Evolutionary conservation across 2,888 invertebrate species (phyloP).

Genomic region (Sinopyrophorus schimmeli): DNA sequence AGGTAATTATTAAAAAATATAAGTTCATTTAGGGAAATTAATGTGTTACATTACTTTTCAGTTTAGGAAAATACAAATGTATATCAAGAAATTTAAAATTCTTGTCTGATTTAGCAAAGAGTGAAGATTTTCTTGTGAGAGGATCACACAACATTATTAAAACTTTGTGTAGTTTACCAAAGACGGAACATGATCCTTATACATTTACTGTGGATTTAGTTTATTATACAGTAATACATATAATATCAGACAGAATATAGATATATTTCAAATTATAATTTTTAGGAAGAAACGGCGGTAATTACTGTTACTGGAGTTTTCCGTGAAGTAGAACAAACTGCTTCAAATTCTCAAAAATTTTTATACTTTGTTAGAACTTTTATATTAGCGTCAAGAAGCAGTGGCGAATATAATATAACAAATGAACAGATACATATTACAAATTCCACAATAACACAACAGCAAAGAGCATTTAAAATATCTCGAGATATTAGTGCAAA

Average conservation of each 20-base stretch:
- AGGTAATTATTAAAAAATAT: conserved; percentile 45
- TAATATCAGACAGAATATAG: not conserved
- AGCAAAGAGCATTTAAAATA: conserved; percentile 42
- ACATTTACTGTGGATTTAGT: conserved; percentile 71
- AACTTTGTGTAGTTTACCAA: conserved; percentile 59
- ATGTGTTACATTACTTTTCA: conserved; percentile 38
- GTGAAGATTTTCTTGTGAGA: conserved; percentile 42
- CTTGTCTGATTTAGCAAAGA: conserved; percentile 50
- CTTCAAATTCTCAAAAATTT: conserved; percentile 58
- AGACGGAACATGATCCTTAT: conserved; percentile 65
- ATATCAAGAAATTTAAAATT: conserved; percentile 58
- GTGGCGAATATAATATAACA: conserved; percentile 63
- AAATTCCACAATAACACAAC: conserved; percentile 48
- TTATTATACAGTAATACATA: conserved; percentile 57
- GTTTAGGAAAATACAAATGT: conserved; percentile 50
- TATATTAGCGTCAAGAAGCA: conserved; percentile 56
- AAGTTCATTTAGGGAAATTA: too few species aligned
- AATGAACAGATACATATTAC: conserved; percentile 71
- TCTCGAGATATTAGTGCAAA: conserved; percentile 32
- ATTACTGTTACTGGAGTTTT: conserved; percentile 68
- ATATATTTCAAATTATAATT: conserved; percentile 2
- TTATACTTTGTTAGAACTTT: conserved; percentile 65
- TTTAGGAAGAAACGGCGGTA: conserved; percentile 55
- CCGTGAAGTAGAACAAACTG: conserved; percentile 60
- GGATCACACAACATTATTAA: conserved; percentile 54